Base-by-base conservation (phyloP, 2,888 invertebrate genomes). In the Drosophila cracens region DNA sequence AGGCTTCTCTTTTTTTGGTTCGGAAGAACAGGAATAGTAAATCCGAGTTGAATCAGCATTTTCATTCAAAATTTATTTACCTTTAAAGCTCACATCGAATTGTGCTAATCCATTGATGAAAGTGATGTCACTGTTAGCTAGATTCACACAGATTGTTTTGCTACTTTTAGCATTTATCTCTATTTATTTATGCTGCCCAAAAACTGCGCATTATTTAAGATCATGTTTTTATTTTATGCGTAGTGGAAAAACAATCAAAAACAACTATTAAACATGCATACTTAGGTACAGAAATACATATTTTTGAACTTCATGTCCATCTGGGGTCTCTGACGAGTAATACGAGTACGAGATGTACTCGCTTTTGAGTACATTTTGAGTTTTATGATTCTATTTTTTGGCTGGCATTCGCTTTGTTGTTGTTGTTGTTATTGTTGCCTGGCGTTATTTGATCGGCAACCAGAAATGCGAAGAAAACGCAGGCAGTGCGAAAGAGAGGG, bases 401-500 rank as follows among this genome's bases (percentile, higher is more conserved):
- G 11, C n/a, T 57, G 61, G 66, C 61, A 53, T 64, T 69, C 60
- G 70, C 49, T 60, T 56, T 66, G 64, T 46, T 46, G 16, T 25
- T 36, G 6, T 33, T 38, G 43, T 16, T 43, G 3, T 46, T n/a
- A n/a, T n/a, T 27, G 46, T 66, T 68, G 60, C 29, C 54, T 66
- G 46, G 53, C 64, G 88, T 72, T 77, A 88, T 85, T 82, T 77
- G 83, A 83, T 85, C 88, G 70, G 18, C 76, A 79, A 56, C 76
- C 65, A 76, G 66, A 76, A 80, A 73, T 66, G 58, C 57, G 69
- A 49, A 59, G 38, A 48, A 51, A 27, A 49, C 36, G 46, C 46
- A 27, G 46, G 25, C 16, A 25, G 8, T 46, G 46, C 16, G 54
- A 43, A 4, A 16, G 56, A 29, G 7, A 31, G 3, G n/a, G 7